Percentiles rank a stretch among this genome's conserved stretches.
Conservation (phyloP, 2,797 vertebrate species). For the Natrix natrix region DNA sequence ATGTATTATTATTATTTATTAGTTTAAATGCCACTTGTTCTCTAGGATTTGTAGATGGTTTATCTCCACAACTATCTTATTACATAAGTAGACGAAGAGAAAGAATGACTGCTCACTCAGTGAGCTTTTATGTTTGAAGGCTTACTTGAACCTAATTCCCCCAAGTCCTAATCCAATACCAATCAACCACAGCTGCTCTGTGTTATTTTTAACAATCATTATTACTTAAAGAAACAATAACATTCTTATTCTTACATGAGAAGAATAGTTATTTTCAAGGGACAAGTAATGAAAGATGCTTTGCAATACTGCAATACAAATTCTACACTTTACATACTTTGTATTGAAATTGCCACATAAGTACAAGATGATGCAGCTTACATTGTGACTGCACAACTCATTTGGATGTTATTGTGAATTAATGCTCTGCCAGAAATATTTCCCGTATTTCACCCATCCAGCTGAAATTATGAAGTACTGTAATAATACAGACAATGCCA, state of each 20-base stretch:
- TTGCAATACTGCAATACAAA: neutral
- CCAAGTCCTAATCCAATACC: neutral
- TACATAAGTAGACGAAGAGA: neutral
- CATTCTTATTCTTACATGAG: neutral
- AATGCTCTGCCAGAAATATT: neutral
- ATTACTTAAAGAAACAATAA: neutral
- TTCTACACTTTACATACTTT: neutral
- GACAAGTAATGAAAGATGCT: neutral
- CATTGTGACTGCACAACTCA: neutral
- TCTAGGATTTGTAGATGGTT: neutral
- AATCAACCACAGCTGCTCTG: neutral
- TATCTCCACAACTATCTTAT: neutral
- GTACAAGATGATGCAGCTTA: neutral
- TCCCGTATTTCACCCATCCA: neutral
- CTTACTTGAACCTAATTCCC: neutral
- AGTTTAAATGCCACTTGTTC: neutral
- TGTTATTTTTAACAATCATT: neutral
- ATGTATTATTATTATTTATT: neutral
- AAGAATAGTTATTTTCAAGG: neutral
- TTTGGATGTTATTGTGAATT: neutral
- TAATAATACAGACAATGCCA: neutral
- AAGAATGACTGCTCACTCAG: neutral
- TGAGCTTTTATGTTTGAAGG: neutral
- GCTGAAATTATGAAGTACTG: neutral
- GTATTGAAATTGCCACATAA: neutral